Conservation (phyloP, 1,140 invertebrate species). For the Pseudoatta argentina region DNA sequence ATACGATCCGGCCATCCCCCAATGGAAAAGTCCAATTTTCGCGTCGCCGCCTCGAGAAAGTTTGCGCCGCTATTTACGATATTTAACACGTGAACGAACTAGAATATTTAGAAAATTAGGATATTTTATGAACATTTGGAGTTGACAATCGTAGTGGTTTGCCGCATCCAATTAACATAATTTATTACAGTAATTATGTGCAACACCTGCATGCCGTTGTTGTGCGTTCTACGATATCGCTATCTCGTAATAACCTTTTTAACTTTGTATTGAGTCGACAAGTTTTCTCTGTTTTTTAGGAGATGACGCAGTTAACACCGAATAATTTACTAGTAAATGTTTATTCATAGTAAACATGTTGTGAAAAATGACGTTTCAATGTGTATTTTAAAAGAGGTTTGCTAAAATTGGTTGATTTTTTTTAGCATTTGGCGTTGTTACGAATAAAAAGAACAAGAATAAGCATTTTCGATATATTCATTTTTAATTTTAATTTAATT, state of each 20-base stretch:
- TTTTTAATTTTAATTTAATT: no score
- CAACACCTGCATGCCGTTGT: not conserved
- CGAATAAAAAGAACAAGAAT: no score
- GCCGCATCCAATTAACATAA: constrained; percentile 48
- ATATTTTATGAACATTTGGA: constrained; percentile 35
- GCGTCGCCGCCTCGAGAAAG: not conserved
- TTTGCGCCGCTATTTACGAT: constrained; percentile 29
- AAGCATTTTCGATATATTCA: no score
- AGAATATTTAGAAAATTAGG: constrained; percentile 16
- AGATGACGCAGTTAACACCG: no score
- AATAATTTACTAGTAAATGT: no score
- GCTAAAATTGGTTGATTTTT: no score
- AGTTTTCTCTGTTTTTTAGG: no score
- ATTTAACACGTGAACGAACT: constrained; percentile 28
- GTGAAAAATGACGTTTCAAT: no score
- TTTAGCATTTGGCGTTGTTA: no score
- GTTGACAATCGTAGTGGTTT: not conserved
- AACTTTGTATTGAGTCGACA: not conserved
- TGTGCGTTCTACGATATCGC: not conserved
- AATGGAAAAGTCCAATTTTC: constrained; percentile 11
- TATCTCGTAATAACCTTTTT: not conserved
- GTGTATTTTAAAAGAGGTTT: no score
- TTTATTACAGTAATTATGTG: constrained; percentile 39
- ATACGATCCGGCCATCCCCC: not conserved
- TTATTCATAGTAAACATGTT: no score